A percentile compares a stretch with the other conserved stretches of the same genome.
Conservation (phyloP, 2,888 invertebrate species). For the Lampropteryx suffumata region DNA sequence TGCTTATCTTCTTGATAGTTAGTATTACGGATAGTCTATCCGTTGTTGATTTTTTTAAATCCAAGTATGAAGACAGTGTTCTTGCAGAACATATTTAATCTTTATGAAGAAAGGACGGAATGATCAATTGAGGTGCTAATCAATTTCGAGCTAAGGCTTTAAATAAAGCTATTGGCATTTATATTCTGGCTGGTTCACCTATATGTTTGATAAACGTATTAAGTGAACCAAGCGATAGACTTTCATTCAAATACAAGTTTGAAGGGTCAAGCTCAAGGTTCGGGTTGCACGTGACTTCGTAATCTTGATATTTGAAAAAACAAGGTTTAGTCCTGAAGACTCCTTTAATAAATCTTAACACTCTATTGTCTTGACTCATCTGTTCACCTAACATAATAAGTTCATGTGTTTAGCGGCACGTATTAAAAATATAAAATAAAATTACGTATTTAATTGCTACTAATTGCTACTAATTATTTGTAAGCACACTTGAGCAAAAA, state of each 20-base stretch:
- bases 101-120: background rate
- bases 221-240: background rate
- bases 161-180: too few relatives aligned
- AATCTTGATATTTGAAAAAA: background rate
- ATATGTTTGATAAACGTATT: background rate
- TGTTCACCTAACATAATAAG: background rate
- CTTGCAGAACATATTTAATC: background rate
- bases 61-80: too few relatives aligned
- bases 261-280: background rate
- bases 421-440: background rate
- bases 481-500: background rate
- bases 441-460: too few relatives aligned
- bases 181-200: too few relatives aligned
- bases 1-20: too few relatives aligned
- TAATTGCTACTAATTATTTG: background rate
- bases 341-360: background rate
- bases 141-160: too few relatives aligned
- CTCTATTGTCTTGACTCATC: background rate
- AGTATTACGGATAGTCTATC: too few relatives aligned
- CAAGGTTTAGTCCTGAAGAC: background rate
- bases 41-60: too few relatives aligned
- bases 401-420: background rate
- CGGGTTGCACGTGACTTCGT: background rate
- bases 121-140: too few relatives aligned
- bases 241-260: background rate